Evolutionary conservation across 2,113 vertebrate species (phyloP).

Genomic region (Ornithorhynchus anatinus): DNA sequence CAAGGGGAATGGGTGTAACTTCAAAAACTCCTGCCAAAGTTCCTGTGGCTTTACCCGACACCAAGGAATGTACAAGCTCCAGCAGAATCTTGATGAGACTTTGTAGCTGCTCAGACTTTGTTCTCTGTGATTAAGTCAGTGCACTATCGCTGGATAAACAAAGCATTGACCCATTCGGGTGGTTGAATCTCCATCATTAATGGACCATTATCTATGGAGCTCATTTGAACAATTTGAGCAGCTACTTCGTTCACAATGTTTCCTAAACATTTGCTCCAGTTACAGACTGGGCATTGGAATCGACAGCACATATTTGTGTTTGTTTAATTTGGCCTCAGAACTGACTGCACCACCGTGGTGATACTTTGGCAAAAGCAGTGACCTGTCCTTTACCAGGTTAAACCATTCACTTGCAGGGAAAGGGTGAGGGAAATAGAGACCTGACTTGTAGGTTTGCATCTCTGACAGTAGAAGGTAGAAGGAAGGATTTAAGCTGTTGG

Average conservation of each 20-base stretch:
- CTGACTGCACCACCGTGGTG: neutral
- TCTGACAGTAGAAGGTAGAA: neutral
- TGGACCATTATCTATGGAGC: accelerated
- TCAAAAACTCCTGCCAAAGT: constrained; percentile 58
- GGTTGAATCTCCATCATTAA: neutral
- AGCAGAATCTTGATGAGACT: constrained; percentile 39
- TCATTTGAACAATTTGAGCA: accelerated
- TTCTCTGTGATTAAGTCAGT: neutral
- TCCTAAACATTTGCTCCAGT: neutral
- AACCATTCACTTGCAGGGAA: constrained; percentile 1
- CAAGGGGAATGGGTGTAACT: constrained; percentile 43
- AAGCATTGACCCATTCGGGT: accelerated
- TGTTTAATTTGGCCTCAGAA: neutral
- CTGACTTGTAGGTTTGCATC: neutral
- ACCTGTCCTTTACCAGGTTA: neutral
- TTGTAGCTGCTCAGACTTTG: neutral
- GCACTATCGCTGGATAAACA: neutral
- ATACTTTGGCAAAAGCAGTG: neutral
- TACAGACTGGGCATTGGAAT: neutral
- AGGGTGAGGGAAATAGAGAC: neutral
- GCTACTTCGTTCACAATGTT: neutral
- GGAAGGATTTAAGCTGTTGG: neutral
- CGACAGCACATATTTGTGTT: neutral
- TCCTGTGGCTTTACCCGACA: constrained; percentile 59
- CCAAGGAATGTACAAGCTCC: constrained; percentile 51